Evolutionary conservation across 2,113 vertebrate species (phyloP), one percentile per base, ranked within the genome.

Genomic region (Ceyx melanurus): DNA sequence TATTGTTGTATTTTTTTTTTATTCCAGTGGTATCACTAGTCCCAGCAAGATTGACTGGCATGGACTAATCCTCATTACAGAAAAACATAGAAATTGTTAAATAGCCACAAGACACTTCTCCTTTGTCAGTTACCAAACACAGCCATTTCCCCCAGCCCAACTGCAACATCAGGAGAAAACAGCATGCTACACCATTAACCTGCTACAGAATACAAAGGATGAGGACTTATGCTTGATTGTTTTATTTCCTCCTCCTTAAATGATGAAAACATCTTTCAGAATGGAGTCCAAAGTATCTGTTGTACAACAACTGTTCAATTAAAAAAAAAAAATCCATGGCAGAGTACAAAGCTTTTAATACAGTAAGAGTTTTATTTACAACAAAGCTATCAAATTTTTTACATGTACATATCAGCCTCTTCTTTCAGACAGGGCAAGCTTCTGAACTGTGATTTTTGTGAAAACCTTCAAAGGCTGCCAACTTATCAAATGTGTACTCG

Each of bases 361-460:
- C 90, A 97, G 53, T 4, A 72, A 19, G 22, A 93, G 11, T 97
- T 96, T 96, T 96, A 95, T 97, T 95, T 96, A 97, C 88, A 97
- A 58, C 40, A 94, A 40, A 28, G 35, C n/a, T 31, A 89, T 71
- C 35, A 53, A 67, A 79, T n/a, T 68, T 89, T 88, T 66, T 50
- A 94, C 51, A 70, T 65, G 61, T 90, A 31, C 78, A 81, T 87
- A 67, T 93, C 94, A 94, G 68, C 43, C 29, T 93, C 48, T 51
- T 82, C 37, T 68, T 83, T 56, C 29, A 65, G 58, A 94, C 77
- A 56, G 48, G 46, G 61, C 48, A 26, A 50, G 40, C 70, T 88
- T 91, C 56, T 64, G 53, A 74, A 82, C 6, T 82, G 20, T 35
- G 48, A 33, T 21, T 88, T 82, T 80, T 86, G 71, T 83, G 25